Conservation (phyloP, 2,797 vertebrate species). For the Halcyon badia region DNA sequence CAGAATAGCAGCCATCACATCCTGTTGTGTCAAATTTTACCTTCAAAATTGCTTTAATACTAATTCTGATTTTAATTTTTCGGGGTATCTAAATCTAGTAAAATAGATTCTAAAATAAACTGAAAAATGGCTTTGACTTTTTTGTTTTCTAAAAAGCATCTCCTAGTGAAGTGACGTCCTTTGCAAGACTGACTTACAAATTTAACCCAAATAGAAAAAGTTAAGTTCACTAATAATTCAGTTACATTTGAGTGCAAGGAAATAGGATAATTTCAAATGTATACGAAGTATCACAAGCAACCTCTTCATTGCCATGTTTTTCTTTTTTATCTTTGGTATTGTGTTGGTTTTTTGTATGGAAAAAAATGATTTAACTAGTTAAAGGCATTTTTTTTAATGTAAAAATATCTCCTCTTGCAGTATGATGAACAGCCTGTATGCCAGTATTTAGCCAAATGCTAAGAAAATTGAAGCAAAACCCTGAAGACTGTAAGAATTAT, state of each 20-base stretch:
- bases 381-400: background rate
- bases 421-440: background rate
- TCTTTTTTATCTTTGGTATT: background rate
- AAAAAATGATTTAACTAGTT: background rate
- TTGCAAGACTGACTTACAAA: background rate
- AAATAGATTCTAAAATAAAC: constrained; percentile 4
- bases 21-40: constrained; percentile 12
- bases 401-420: constrained; percentile 9
- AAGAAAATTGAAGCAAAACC: constrained; percentile 26
- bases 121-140: background rate
- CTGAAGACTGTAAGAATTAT: background rate
- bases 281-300: background rate
- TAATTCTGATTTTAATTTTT: background rate
- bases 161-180: background rate
- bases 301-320: background rate
- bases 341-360: background rate
- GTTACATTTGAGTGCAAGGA: background rate
- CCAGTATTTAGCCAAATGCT: constrained; percentile 12
- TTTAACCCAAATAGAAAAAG: background rate
- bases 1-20: constrained; percentile 28
- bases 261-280: background rate
- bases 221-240: background rate
- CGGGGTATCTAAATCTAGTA: background rate
- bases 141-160: background rate
- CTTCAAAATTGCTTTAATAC: background rate